Evolutionary conservation across 2,888 invertebrate species (phyloP), one percentile per base, ranked within the genome.

Genomic region (Eudasyphora cyanicolor): DNA sequence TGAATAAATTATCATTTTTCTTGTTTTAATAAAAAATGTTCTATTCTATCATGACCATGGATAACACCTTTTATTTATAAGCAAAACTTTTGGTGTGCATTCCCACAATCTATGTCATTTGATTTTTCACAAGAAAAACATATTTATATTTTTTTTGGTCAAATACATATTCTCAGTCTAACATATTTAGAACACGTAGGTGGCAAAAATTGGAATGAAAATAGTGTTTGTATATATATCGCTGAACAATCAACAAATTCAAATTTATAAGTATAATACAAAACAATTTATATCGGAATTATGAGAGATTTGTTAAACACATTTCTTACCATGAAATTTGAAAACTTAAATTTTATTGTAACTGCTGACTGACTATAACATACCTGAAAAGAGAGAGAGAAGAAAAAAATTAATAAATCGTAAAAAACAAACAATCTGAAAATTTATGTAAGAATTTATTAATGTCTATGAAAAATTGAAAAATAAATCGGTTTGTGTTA

Each of bases 351-450:
- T 12, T 54, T 54, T 24, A 1, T 17, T 54, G 2, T n/a, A 17
- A 32, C 19, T n/a, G n/a, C n/a, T n/a, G n/a, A n/a, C n/a, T 64
- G 29, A 14, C 2, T 32, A 17, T 62, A 64, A n/a, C 64, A 21
- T 64, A 64, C 64, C 64, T 64, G 64, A 19, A 64, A 29, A 35
- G 17, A 32, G n/a, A 62, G 0, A 38, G 19, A 38, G 21, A 64
- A 64, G 1, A 64, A 12, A 60, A 17, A 32, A 62, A 7, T 14
- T 38, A 5, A 51, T 51, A 21, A 21, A 38, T 64, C 35, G 17
- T 64, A 64, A 35, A 38, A 8, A 8, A 10, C 8, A 21, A 24
- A 35, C 35, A 35, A 35, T 10, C 12, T 24, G 7, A 64, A 38
- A 32, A 29, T 35, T 21, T 64, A 38, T 21, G 10, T 19, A 17